phyloP scores from a whole-genome alignment of 2,888 invertebrate species.

The Eledone cirrhosa region DNA sequence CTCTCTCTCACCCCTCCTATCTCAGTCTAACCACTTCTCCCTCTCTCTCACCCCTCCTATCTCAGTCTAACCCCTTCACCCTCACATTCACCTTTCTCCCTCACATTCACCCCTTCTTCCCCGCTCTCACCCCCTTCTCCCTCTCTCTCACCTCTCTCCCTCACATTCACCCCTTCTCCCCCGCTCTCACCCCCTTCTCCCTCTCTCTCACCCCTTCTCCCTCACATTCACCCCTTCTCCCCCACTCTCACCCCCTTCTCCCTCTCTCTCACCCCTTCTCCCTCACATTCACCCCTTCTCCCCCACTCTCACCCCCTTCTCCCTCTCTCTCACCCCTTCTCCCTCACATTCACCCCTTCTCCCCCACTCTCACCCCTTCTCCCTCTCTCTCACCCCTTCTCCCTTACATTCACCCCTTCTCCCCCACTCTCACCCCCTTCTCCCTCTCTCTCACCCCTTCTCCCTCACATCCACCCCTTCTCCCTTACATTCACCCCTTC shows the following conservation, averaged over 20 bases:
- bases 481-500: too few species aligned
- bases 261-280: background rate
- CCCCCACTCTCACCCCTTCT: background rate
- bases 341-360: background rate
- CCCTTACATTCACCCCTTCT: background rate
- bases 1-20: background rate
- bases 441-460: background rate
- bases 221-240: background rate
- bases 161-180: too few species aligned
- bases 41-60: background rate
- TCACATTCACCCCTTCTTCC: background rate
- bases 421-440: too few species aligned
- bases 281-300: background rate
- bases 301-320: background rate
- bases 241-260: background rate
- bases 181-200: background rate
- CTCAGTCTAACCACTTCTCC: background rate
- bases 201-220: background rate
- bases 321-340: background rate
- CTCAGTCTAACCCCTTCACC: background rate
- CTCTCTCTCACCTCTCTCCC: background rate
- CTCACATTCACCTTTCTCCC: background rate
- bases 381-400: background rate
- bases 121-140: background rate
- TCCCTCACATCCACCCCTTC: background rate